Percentiles rank a stretch among this genome's conserved stretches.
Evolutionary conservation across 2,113 vertebrate genomes (phyloP).

Genomic region (Carassius auratus): DNA sequence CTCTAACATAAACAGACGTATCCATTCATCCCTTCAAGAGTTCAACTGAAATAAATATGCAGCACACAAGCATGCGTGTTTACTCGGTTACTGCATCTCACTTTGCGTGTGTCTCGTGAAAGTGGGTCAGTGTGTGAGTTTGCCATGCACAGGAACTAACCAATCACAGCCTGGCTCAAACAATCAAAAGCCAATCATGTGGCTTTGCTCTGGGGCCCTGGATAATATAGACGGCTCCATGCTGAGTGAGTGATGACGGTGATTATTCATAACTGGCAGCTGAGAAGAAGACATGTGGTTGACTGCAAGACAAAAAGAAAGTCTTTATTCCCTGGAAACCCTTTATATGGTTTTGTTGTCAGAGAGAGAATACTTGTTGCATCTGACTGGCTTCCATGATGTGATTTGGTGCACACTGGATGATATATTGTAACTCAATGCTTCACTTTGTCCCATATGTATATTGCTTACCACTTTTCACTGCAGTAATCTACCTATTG

Average conservation of each 20-base stretch:
- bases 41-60: not conserved
- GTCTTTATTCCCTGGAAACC: not conserved
- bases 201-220: conserved; percentile 19
- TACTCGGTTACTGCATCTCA: not conserved
- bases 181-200: conserved; percentile 10
- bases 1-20: not conserved
- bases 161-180: not conserved
- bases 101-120: not conserved
- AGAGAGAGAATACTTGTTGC: not conserved
- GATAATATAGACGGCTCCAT: conserved; percentile 15
- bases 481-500: not conserved
- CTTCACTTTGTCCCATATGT: not conserved
- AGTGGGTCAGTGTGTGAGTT: conserved; percentile 15
- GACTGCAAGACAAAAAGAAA: conserved; percentile 19
- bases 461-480: not conserved
- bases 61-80: not conserved
- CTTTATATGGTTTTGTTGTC: conserved; percentile 16
- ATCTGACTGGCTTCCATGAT: not conserved
- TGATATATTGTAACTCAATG: not conserved
- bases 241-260: conserved; percentile 17
- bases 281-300: not conserved
- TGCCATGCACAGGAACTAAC: not conserved
- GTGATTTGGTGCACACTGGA: not conserved
- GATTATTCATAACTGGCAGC: conserved; percentile 12
- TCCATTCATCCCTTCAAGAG: not conserved